phyloP scores from a whole-genome alignment of 2,888 invertebrate species.

The Esperia sulphurella region DNA sequence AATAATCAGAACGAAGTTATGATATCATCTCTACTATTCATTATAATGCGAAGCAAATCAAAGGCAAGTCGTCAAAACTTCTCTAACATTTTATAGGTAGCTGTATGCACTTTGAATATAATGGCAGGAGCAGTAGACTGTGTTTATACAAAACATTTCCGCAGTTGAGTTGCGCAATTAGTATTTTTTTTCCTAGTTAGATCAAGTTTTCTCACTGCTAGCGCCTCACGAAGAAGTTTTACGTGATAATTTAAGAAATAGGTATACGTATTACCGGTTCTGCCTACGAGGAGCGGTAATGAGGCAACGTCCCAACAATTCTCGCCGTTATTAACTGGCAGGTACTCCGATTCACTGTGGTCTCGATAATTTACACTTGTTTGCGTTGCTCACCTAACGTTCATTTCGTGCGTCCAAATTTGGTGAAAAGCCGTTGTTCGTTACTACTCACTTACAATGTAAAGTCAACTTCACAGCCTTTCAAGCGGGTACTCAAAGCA shows the following conservation, averaged over 20 bases:
- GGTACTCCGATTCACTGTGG: conserved; percentile 32
- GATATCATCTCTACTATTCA: conserved; percentile 8
- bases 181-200: conserved; percentile 41
- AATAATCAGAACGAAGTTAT: conserved; percentile 6
- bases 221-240: conserved; percentile 37
- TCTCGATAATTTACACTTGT: conserved; percentile 45
- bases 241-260: conserved; percentile 49
- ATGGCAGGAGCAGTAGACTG: conserved; percentile 15
- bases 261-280: conserved; percentile 35
- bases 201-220: conserved; percentile 37
- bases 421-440: conserved; percentile 32
- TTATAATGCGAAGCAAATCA: neutral
- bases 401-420: conserved; percentile 5
- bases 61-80: neutral
- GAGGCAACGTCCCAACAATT: conserved; percentile 38
- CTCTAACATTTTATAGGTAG: neutral
- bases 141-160: conserved; percentile 41
- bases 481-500: too few relatives aligned
- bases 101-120: conserved; percentile 7
- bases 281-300: conserved; percentile 34
- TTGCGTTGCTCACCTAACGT: conserved; percentile 24
- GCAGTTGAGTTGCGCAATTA: conserved; percentile 43
- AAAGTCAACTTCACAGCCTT: too few relatives aligned
- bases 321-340: conserved; percentile 29
- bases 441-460: too few relatives aligned